Evolutionary conservation across 1,140 invertebrate genomes (phyloP).

Genomic region (Triops cancriformis): DNA sequence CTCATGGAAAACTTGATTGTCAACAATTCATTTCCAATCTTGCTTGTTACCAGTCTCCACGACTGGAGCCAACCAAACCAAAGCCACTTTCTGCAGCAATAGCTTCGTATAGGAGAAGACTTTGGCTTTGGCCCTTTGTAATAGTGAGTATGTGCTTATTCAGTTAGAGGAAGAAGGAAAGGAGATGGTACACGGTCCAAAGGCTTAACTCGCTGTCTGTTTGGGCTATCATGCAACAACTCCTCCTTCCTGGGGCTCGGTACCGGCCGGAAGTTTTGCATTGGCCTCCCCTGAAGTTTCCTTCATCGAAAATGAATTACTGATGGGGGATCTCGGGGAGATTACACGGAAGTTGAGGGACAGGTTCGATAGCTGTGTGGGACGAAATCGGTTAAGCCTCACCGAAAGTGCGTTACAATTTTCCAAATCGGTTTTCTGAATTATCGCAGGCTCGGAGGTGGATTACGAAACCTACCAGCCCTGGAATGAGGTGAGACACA

Average conservation of each 20-base stretch:
- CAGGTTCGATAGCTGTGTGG: not conserved
- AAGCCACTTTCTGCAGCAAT: not conserved
- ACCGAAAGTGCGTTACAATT: no score
- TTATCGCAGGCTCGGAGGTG: no score
- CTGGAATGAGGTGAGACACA: no score
- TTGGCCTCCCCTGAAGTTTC: not conserved
- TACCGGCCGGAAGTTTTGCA: not conserved
- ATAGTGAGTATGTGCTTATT: not conserved
- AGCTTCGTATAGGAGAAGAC: not conserved
- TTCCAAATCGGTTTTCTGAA: no score
- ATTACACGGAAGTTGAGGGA: not conserved
- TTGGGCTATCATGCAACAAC: not conserved
- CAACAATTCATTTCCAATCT: not conserved
- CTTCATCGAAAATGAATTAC: constrained; percentile 14
- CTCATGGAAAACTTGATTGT: not conserved
- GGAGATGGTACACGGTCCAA: not conserved
- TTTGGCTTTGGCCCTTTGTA: not conserved
- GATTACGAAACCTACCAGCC: no score
- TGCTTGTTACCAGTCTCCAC: not conserved
- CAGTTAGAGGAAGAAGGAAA: not conserved
- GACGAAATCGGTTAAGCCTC: no score
- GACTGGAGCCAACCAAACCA: not conserved
- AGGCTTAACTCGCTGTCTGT: not conserved
- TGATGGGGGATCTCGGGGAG: not conserved
- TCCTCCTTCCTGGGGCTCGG: not conserved